Percentiles rank a stretch among this genome's conserved stretches.
phyloP scores from a whole-genome alignment of 2,888 invertebrate genomes.

The Serripes groenlandicus region DNA sequence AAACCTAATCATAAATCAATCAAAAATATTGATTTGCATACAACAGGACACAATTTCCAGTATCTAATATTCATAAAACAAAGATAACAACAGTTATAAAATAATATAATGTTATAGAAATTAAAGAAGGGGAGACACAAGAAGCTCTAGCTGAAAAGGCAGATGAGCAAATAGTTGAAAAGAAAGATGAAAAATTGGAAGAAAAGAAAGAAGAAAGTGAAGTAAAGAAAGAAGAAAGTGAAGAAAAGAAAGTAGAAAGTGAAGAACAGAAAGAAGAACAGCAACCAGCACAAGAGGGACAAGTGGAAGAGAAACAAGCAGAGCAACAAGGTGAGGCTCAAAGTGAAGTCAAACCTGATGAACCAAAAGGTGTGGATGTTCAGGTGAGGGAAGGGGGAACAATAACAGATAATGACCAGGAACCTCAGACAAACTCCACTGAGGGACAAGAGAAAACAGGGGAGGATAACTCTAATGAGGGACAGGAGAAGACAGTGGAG shows the following conservation, averaged over 20 bases:
- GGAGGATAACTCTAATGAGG: conserved; percentile 33
- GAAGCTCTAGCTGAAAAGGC: conserved; percentile 19
- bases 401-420: conserved; percentile 48
- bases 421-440: conserved; percentile 22
- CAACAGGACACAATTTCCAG: too few species aligned
- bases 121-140: conserved; percentile 18
- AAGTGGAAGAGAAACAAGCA: conserved; percentile 36
- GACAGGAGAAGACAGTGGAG: conserved; percentile 46
- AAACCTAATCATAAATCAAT: too few species aligned
- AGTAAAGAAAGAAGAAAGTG: conserved; percentile 27
- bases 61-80: not conserved
- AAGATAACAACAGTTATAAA: not conserved
- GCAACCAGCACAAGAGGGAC: conserved; percentile 21
- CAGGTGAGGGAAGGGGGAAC: conserved; percentile 51
- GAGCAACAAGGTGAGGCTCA: conserved; percentile 32
- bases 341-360: conserved; percentile 31
- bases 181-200: conserved; percentile 29
- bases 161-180: conserved; percentile 36
- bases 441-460: conserved; percentile 47
- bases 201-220: conserved; percentile 30
- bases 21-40: too few species aligned
- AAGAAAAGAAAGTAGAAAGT: conserved; percentile 21
- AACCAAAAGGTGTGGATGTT: conserved; percentile 21
- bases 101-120: conserved; percentile 5
- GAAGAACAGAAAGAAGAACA: conserved; percentile 20